Evolutionary conservation across 2,888 invertebrate species (phyloP), one percentile per base, ranked within the genome.

Genomic region (Xestia sexstrigata): DNA sequence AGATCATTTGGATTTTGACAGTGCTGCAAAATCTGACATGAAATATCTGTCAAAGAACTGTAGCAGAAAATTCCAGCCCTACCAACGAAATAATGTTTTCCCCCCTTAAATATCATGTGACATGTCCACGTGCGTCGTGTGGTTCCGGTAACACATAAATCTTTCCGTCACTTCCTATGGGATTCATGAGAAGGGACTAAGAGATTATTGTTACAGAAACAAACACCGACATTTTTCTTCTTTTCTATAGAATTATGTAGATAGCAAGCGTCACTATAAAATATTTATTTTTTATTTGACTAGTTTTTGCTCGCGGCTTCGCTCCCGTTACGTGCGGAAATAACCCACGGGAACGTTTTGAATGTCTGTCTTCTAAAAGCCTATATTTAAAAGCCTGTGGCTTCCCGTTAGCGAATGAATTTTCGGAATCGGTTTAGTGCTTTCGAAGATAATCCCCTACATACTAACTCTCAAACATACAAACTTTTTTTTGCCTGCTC

Each of bases 61-160:
- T 9, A 35, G n/a, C n/a, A 42, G 17, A 47, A 70, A 49, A 23
- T 63, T 11, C 35, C 69, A 55, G 23, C 62, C n/a, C 0, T 8
- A 42, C 55, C 39, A 58, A 67, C 62, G n/a, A 67, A 68, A 70
- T 60, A 26, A n/a, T 70, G 42, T 67, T 66, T 55, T 26, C 30
- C 7, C n/a, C 42, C 35, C 35, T 47, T 17, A 74, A 74, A 78
- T 78, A 74, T 71, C 35, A 63, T 39, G 17, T 74, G 47, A 78
- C 49, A 6, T 30, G 35, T 62, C 66, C 70, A 39, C 23, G 30
- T n/a, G n/a, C n/a, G 52, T 52, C n/a, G 8, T 49, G 62, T 30
- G 83, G 58, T 47, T 78, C 67, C 70, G 23, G 63, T 74, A 71
- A 70, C 78, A 74, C 23, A 74, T 82, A 82, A 78, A 82, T 82